These are phyloP conservation scores for Gandaritis pyraliata DNA, from an alignment of 2,888 invertebrate species.

Conservation along the genomic window DNA sequence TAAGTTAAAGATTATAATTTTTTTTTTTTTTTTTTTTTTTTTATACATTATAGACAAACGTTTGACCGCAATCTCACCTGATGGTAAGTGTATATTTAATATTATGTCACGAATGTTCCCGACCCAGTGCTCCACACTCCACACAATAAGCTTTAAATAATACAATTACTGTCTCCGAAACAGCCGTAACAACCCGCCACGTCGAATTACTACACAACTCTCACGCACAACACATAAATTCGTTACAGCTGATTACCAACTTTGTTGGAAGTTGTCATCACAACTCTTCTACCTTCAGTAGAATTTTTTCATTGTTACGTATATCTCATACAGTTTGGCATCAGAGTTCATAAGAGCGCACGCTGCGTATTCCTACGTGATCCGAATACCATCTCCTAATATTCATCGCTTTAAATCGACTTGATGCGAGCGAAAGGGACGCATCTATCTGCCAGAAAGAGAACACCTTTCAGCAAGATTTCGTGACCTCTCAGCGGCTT, in stretches of 20 bases:
- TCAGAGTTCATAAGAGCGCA: slow-evolving; percentile 80
- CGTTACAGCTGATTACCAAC: slow-evolving; percentile 81
- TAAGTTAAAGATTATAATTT: no score
- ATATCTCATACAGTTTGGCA: slow-evolving; percentile 76
- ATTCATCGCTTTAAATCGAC: slow-evolving; percentile 81
- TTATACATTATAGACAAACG: no score
- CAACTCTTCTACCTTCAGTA: slow-evolving; percentile 78
- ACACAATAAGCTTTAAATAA: slow-evolving; percentile 45
- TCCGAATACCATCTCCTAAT: slow-evolving; percentile 76
- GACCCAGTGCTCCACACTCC: slow-evolving; percentile 11
- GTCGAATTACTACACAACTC: slow-evolving; percentile 45
- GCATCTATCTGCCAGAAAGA: slow-evolving; percentile 55
- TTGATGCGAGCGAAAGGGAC: slow-evolving; percentile 64
- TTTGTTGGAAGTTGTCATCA: slow-evolving; percentile 77
- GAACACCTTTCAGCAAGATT: slow-evolving; percentile 72
- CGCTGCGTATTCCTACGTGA: slow-evolving; percentile 76
- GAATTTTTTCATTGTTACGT: slow-evolving; percentile 78
- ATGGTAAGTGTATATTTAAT: no score
- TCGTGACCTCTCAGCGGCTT: slow-evolving; percentile 83
- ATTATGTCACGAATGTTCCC: slow-evolving; percentile 3
- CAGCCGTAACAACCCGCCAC: slow-evolving; percentile 36
- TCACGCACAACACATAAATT: slow-evolving; percentile 78
- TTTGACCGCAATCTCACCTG: no score
- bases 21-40: no score
- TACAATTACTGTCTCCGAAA: slow-evolving; percentile 39